Evolutionary conservation across 2,113 vertebrate genomes (phyloP), one percentile per base, ranked within the genome.

Genomic region (Terrapene triunguis): DNA sequence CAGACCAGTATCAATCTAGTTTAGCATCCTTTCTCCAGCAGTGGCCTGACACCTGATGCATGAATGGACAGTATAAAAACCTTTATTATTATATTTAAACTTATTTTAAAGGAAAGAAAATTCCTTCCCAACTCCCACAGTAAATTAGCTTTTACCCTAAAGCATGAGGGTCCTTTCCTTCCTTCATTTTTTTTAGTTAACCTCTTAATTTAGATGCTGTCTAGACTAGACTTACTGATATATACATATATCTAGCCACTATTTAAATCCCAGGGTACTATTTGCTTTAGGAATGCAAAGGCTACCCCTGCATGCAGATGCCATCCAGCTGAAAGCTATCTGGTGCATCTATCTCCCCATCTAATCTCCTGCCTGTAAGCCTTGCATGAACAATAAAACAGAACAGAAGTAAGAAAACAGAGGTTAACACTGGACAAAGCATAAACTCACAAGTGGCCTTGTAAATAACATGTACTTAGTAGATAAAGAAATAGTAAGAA

Each of bases 261-360:
- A 57, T 38, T 95, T 93, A 57, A 91, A 53, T 10, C n/a, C 4
- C 79, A 74, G 82, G 82, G 53, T 91, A 93, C 89, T 76, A 79
- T 4, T 47, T 91, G 51, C 87, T 69, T 80, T 72, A 87, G 88
- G 82, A 96, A 94, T 35, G 87, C 47, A 95, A 85, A 90, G 85
- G 62, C 54, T 89, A 50, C 42, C 88, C 57, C 51, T n/a, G 80
- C 88, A 84, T 12, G 80, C 35, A 24, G 74, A 92, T 59, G 27
- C 51, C 82, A 82, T 88, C 2, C 14, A 83, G 79, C n/a, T 92
- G 51, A 91, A 96, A 94, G 88, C 42, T 76, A 50, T 85, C 69
- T 50, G 11, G 16, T 89, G 91, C 47, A 76, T 89, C 3, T 53
- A 87, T 86, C 87, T 82, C 88, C 53, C 85, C 51, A 92, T 87